Base-by-base conservation (phyloP, 2,888 invertebrate genomes). In the Mesorhabditis sp. region DNA sequence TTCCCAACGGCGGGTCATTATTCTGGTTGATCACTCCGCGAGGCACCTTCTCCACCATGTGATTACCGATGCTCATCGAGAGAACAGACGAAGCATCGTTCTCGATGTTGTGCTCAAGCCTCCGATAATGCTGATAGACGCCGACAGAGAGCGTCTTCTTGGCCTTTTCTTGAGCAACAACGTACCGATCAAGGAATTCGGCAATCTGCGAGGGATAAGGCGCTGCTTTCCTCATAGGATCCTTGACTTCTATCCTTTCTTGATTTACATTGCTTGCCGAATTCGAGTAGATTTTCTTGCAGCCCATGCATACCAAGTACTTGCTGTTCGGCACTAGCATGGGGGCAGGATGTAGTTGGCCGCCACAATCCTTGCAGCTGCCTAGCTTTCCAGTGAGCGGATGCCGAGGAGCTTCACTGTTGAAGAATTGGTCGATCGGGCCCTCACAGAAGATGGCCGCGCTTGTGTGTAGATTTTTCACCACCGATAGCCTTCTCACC, bases 91-190 rank as follows among this genome's bases (percentile, higher is more conserved):
- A 64, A 3, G 76, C 76, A n/a, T 78, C 79, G n/a, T 72, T 71
- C 65, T 80, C 76, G 62, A 76, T 74, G 88, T 96, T 96, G 87
- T 96, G 94, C 87, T 93, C 93, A 85, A 98, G 94, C 83, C 97
- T 90, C 88, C 97, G 72, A 67, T 97, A 98, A 87, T 98, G 98
- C 88, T 97, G 96, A 89, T 98, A 98, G 0, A 98, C 97, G 10
- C 97, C 96, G 50, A 97, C 97, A 0, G 96, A 92, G 58, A 98
- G 89, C 61, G 96, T 95, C 88, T 96, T 96, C 88, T 98, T 98
- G 1, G 97, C 97, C 87, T 78, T 74, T 45, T 76, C 70, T 70
- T 79, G 79, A 0, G 97, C 98, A 42, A 99, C 92, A 13, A 98
- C 97, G 88, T 95, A 95, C 85, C 92, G 92, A 88, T 97, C 93